Conservation (phyloP, 2,113 vertebrate genomes). For the Cacatua alba region DNA sequence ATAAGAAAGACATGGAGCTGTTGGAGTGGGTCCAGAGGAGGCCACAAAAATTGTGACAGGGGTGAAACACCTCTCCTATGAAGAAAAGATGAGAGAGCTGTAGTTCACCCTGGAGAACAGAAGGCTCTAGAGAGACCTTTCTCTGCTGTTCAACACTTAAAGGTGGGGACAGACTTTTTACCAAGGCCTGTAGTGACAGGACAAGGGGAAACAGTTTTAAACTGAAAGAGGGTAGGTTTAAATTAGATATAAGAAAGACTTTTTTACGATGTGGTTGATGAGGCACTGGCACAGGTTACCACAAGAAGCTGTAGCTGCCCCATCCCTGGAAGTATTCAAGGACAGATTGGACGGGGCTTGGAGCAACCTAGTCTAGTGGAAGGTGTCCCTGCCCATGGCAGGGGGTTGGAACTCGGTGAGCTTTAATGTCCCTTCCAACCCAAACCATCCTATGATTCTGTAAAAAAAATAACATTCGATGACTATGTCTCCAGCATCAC, state of each 20-base stretch:
- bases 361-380: background rate
- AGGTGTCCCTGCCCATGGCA: background rate
- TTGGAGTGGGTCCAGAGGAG: background rate
- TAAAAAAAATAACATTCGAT: background rate
- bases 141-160: background rate
- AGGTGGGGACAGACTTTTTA: background rate
- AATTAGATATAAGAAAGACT: background rate
- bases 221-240: background rate
- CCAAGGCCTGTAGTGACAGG: background rate
- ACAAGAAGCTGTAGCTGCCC: background rate
- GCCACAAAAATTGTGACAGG: background rate
- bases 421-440: background rate
- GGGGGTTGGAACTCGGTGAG: background rate
- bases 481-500: background rate
- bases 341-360: background rate
- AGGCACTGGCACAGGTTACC: background rate
- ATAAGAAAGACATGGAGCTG: background rate
- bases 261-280: background rate
- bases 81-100: background rate
- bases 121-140: background rate
- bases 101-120: background rate
- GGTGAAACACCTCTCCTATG: background rate
- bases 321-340: background rate
- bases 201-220: background rate
- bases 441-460: background rate